Evolutionary conservation across 1,140 invertebrate species (phyloP), one percentile per base, ranked within the genome.

Genomic region (Calephelis virginiensis): DNA sequence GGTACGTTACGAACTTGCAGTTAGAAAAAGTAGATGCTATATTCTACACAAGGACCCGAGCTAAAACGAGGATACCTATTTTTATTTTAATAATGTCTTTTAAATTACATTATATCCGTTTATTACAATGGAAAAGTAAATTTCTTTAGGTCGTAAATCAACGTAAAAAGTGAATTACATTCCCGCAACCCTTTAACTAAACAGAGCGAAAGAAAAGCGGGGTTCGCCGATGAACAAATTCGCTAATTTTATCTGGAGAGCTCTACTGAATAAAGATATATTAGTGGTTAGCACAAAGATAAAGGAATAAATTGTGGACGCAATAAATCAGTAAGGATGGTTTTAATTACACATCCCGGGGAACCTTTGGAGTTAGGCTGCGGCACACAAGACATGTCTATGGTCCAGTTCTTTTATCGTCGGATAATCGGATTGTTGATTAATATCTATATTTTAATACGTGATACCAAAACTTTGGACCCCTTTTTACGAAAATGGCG

Each of bases 291-390:
- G 78, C 72, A 74, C 76, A 77, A 83, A 90, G 88, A 90, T 89
- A 90, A 90, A 89, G 86, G 82, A 88, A 88, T 90, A 89, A 90
- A 86, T 90, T 86, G 86, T 89, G 84, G 79, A 80, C 75, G 78
- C 81, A 77, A 89, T 90, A 90, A 90, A 90, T 90, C 84, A 86
- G 83, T 82, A 85, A 87, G 85, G 85, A 86, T 86, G 86, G 85
- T 83, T 86, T 90, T 90, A 90, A 90, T 90, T 89, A 87, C 77
- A 82, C 78, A 71, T 75, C 82, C 80, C 74, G 66, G 74, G 81
- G 77, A 82, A 79, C 81, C 77, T 71, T 72, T 53, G 37, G 70
- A 65, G 68, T 70, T 64, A 74, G 67, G 63, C 53, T 38, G 73
- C 46, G 68, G 40, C 49, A 74, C 65, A 81, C 60, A 37, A 38